Evolutionary conservation across 2,113 vertebrate species (phyloP), one percentile per base, ranked within the genome.

Genomic region (Gopherus evgoodei): DNA sequence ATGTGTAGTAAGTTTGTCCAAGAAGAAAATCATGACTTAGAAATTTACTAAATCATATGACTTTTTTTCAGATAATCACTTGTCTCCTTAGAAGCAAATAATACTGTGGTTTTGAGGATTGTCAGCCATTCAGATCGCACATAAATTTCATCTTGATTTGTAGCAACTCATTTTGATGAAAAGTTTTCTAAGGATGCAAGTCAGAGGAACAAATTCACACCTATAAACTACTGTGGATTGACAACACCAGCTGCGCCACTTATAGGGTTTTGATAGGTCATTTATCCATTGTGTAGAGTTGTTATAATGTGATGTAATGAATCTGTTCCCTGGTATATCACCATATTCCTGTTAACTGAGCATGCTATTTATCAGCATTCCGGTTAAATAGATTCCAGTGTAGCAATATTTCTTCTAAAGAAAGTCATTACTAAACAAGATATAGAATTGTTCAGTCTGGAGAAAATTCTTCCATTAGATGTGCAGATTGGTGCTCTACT

Each of bases 391-490:
- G 78, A 2, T 38, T 49, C 29, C n/a, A 81, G 53, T 83, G 69
- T 11, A 83, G 88, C 54, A 81, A 4, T 35, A 5, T 75, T 87
- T 81, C 76, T 95, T 94, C 87, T 65, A 7, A 94, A 92, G 89
- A 31, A 57, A 5, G 80, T 95, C 76, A n/a, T 94, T 95, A n/a
- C 80, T 83, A 42, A 92, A 56, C 50, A 75, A 91, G 79, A 11
- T 31, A 29, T 6, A 80, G 57, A 56, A 5, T 5, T 91, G 88
- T 3, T 1, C 82, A 78, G 91, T 2, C 53, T 52, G 84, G 82
- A 57, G 75, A 75, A n/a, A 80, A 81, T 81, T 83, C 57, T 78
- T 87, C 75, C 16, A 86, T 97, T 90, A 91, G 93, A 93, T 94
- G 94, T 44, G 62, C 81, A 91, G 44, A 49, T 92, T 62, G 78